Percentiles rank a stretch among this genome's conserved stretches.
These are phyloP conservation scores for Pelosia muscerda DNA, from an alignment of 2,888 invertebrate genomes.

Conservation along the genomic window DNA sequence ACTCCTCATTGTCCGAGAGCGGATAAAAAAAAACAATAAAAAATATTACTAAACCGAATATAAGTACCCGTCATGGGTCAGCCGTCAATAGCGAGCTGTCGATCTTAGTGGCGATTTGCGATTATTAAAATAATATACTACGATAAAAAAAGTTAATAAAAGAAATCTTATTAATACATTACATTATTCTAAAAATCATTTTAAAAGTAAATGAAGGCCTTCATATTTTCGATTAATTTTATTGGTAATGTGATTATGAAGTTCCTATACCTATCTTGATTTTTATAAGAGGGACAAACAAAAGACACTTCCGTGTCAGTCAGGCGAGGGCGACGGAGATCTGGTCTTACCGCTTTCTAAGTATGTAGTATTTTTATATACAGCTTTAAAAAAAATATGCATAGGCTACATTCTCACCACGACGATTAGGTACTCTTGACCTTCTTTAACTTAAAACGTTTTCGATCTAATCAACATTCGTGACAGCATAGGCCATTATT, in stretches of 20 bases:
- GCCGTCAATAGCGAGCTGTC: slow-evolving; percentile 71
- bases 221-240: neutral
- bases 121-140: slow-evolving; percentile 59
- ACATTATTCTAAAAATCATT: neutral
- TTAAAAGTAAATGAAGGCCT: neutral
- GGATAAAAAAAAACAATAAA: slow-evolving; percentile 70
- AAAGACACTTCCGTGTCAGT: too few relatives aligned
- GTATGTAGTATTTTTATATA: too few relatives aligned
- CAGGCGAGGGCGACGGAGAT: too few relatives aligned
- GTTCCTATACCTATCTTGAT: too few relatives aligned
- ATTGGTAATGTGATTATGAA: neutral
- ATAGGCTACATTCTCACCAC: neutral
- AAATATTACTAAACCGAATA: slow-evolving; percentile 62
- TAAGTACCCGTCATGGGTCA: slow-evolving; percentile 77
- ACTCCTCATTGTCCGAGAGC: slow-evolving; percentile 72
- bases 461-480: neutral
- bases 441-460: neutral
- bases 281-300: too few relatives aligned
- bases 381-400: neutral
- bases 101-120: slow-evolving; percentile 72
- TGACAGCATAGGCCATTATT: neutral
- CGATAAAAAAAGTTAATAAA: neutral
- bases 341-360: neutral
- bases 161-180: neutral
- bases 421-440: neutral